These are phyloP conservation scores for Manis crassicaudata DNA, from an alignment of 2,797 vertebrate species.

Conservation along the genomic window DNA sequence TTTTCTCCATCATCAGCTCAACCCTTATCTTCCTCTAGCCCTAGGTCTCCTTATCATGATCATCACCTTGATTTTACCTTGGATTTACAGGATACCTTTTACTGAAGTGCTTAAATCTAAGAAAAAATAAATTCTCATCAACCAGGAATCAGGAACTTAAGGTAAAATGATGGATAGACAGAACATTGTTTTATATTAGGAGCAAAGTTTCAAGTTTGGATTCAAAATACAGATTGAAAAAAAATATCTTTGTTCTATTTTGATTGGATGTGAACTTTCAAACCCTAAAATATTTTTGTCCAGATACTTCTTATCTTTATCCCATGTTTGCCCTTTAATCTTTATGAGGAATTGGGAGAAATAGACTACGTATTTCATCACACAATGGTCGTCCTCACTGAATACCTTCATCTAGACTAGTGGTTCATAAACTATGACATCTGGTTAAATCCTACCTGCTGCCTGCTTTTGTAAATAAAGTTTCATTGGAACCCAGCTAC, in stretches of 20 bases:
- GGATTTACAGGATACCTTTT: neutral
- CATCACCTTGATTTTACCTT: neutral
- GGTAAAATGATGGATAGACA: neutral
- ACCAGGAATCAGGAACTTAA: neutral
- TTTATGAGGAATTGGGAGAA: constrained; percentile 41
- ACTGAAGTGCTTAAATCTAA: neutral
- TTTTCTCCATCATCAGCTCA: neutral
- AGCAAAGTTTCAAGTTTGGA: constrained; percentile 31
- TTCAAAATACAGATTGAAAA: constrained; percentile 6
- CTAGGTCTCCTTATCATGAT: neutral
- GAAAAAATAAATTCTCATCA: constrained; percentile 16
- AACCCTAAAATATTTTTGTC: constrained; percentile 52
- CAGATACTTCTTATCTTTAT: constrained; percentile 41
- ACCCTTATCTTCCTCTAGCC: neutral
- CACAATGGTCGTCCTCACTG: neutral
- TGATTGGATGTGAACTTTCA: constrained; percentile 42
- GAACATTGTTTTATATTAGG: constrained; percentile 30
- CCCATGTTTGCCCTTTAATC: neutral
- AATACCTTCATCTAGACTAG: neutral
- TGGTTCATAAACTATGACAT: neutral
- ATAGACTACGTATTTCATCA: neutral
- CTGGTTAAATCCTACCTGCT: neutral
- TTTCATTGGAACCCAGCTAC: neutral
- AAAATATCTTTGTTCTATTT: constrained; percentile 26
- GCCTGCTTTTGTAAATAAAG: constrained; percentile 19